Conservation (phyloP, 2,888 invertebrate genomes). For the Drosophila kanekoi region DNA sequence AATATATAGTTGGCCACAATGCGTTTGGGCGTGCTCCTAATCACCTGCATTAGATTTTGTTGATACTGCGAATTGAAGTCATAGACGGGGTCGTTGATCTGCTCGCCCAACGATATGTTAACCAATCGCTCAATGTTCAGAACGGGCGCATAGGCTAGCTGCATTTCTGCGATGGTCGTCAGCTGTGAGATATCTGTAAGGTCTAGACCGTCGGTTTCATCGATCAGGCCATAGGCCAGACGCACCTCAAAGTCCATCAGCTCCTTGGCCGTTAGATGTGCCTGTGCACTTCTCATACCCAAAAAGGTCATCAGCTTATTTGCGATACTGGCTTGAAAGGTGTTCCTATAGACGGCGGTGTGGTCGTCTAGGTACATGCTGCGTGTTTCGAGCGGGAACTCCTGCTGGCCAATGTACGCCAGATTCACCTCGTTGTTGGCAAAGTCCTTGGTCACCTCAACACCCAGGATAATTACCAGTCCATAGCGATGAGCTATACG, state of each 20-base stretch:
- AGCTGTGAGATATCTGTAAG: conserved; percentile 46
- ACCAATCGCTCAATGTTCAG: conserved; percentile 72
- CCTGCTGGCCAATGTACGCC: conserved; percentile 65
- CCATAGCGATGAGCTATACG: conserved; percentile 67
- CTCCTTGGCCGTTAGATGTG: conserved; percentile 64
- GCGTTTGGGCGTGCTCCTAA: conserved; percentile 53
- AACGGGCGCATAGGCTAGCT: conserved; percentile 59
- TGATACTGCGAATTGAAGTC: conserved; percentile 66
- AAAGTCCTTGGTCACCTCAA: conserved; percentile 61
- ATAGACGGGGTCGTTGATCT: conserved; percentile 63
- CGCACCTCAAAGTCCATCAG: conserved; percentile 77
- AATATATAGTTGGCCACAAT: conserved; percentile 82
- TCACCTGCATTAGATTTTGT: conserved; percentile 64
- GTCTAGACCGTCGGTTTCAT: conserved; percentile 50
- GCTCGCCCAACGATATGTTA: conserved; percentile 63
- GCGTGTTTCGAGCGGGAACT: conserved; percentile 57
- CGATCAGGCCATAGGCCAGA: conserved; percentile 74
- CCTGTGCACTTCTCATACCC: conserved; percentile 47
- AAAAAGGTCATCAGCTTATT: conserved; percentile 57
- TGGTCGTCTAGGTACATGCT: conserved; percentile 64
- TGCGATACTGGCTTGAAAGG: conserved; percentile 36
- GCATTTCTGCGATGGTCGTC: conserved; percentile 61
- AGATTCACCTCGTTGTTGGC: conserved; percentile 61
- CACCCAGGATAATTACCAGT: conserved; percentile 57
- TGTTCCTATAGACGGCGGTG: conserved; percentile 29